Evolutionary conservation across 2,888 invertebrate genomes (phyloP), one percentile per base, ranked within the genome.

Genomic region (Hypselothyrea guttata): DNA sequence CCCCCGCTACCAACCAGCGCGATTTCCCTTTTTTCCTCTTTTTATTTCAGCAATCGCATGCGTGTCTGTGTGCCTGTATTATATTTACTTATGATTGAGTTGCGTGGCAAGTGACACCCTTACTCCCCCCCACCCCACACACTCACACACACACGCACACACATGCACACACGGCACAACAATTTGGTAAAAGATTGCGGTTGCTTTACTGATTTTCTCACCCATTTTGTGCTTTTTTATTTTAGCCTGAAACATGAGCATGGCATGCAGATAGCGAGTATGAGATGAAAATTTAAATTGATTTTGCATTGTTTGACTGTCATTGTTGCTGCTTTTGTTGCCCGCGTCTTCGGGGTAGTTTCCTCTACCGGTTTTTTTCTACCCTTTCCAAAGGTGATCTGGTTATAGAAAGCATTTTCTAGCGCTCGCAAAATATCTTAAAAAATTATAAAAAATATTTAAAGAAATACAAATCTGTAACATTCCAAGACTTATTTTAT

Each of bases 11-110:
- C 12, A 3, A 42, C 34, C 51, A 41, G 41, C 33, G 41, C 34
- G 12, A 30, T 13, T 5, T 31, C 13, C 22, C n/a, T 35, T 40
- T 48, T 33, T 13, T 27, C 28, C 44, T 31, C 31, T 60, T 63
- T 72, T 59, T 72, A 54, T 69, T 62, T 61, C 28, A 49, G 40
- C 52, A 52, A 45, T 62, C 48, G 52, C 53, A 31, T 56, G 75
- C 59, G 60, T 78, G 71, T 75, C 76, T 57, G 58, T 61, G 51
- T 64, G 64, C 58, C 49, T 55, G 72, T 58, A 49, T 72, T 54
- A 85, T 83, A 78, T 86, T 86, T 79, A 85, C 85, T 83, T 86
- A 86, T 82, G 86, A 83, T 86, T 82, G 86, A 82, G 86, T 65
- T 78, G 79, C 86, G 75, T 66, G 72, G 71, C 70, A 61, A 69